Evolutionary conservation across 2,113 vertebrate species (phyloP), one percentile per base, ranked within the genome.

Genomic region (Sander vitreus): DNA sequence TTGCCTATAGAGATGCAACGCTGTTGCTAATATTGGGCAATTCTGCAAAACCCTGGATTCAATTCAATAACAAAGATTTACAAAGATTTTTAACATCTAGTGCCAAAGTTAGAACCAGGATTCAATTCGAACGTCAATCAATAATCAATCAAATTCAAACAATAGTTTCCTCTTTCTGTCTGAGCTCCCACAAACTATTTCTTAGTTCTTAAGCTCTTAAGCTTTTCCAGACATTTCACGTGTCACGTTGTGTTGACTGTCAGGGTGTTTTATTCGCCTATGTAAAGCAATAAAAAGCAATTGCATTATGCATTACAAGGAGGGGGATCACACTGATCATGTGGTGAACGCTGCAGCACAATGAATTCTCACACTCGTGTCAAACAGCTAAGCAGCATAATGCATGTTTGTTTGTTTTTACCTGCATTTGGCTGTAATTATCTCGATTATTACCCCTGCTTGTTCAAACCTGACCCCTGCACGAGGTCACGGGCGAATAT

Each of bases 271-370:
- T 92, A 94, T 94, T 89, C 66, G 69, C 85, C 73, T 73, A 75
- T 90, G 88, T 85, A 91, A 90, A 87, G 89, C 89, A 93, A 94
- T 94, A 94, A 92, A 94, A 93, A 79, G 83, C 85, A 90, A 92
- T 92, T 80, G 80, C 89, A 90, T 91, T 90, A 86, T 68, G 8
- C 85, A 83, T 86, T 86, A 91, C 82, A 81, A 80, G 84, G 27
- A 73, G 73, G 72, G 33, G 63, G 82, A 93, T 94, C 92, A 90
- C 93, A 71, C 25, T 50, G 77, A 91, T 89, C 68, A 76, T 85
- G 86, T 58, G 76, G 14, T 3, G 36, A 67, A 53, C 54, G 27
- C 63, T 74, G 60, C 60, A 43, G 81, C 65, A 50, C 64, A 4
- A 60, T 23, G 59, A 60, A 74, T 81, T 85, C 78, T 51, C 39